phyloP scores from a whole-genome alignment of 2,888 invertebrate genomes.

The Drosophila bunnanda region DNA sequence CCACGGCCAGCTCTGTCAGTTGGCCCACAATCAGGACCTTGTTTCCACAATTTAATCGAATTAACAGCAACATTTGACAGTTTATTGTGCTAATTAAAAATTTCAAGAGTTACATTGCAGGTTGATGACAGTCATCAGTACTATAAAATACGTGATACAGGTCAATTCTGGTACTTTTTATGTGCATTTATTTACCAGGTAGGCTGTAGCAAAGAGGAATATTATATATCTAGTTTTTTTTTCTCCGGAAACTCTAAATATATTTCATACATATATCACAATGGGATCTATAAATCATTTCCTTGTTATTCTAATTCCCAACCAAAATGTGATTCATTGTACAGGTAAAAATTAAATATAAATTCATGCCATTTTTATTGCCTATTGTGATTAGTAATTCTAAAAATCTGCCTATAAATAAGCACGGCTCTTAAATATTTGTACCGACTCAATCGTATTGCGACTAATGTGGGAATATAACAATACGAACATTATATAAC shows the following conservation, averaged over 20 bases:
- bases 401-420: background rate
- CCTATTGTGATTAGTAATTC: background rate
- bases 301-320: background rate
- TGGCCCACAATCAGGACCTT: conserved; percentile 13
- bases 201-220: background rate
- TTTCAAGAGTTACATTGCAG: conserved; percentile 21
- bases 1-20: conserved; percentile 51
- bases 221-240: background rate
- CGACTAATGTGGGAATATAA: background rate
- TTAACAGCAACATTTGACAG: conserved; percentile 55
- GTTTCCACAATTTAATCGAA: conserved; percentile 55
- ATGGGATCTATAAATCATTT: background rate
- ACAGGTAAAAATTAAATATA: background rate
- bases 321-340: too few species aligned
- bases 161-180: background rate
- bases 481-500: too few species aligned
- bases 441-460: background rate
- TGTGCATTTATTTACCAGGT: background rate
- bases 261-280: background rate
- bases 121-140: background rate
- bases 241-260: background rate
- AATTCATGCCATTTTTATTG: background rate
- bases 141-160: background rate
- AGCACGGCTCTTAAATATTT: background rate
- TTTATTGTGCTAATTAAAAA: conserved; percentile 64